Conservation (phyloP, 1,140 invertebrate species). For the Notospermus geniculatus region DNA sequence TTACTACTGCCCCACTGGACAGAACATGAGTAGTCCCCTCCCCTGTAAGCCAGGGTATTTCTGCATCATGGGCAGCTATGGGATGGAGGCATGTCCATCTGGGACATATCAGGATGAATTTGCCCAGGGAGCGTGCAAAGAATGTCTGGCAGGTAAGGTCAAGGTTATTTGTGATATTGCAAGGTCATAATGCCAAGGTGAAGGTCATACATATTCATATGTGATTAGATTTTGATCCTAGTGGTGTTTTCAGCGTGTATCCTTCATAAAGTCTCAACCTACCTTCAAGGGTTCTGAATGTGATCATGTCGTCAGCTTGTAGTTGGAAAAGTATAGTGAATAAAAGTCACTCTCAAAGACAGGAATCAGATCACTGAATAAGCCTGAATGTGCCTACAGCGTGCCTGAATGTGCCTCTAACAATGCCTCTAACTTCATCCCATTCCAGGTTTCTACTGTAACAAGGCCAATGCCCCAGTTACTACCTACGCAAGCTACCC, state of each 20-base stretch:
- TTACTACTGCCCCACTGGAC: constrained; percentile 50
- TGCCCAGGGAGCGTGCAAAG: constrained; percentile 44
- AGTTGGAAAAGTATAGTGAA: no score
- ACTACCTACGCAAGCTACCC: constrained; percentile 33
- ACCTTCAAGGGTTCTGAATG: no score
- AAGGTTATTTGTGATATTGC: neutral
- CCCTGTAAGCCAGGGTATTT: constrained; percentile 40
- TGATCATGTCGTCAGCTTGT: no score
- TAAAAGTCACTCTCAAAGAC: no score
- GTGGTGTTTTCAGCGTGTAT: no score
- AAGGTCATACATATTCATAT: neutral
- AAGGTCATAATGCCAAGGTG: neutral
- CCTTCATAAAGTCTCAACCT: no score
- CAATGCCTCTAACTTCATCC: neutral
- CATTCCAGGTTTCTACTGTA: constrained; percentile 45
- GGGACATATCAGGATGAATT: constrained; percentile 47
- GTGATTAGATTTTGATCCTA: no score
- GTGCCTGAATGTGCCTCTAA: no score
- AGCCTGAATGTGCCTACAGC: no score
- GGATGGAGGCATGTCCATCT: constrained; percentile 40
- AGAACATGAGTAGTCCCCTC: constrained; percentile 37
- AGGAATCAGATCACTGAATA: no score
- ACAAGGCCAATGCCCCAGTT: constrained; percentile 31
- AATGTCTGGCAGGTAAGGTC: constrained; percentile 42
- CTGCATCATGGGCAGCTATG: constrained; percentile 38